Base-by-base conservation (phyloP, 30 jellyfish, hydroid and myxozoan genomes). In the Aurelia aurita region DNA sequence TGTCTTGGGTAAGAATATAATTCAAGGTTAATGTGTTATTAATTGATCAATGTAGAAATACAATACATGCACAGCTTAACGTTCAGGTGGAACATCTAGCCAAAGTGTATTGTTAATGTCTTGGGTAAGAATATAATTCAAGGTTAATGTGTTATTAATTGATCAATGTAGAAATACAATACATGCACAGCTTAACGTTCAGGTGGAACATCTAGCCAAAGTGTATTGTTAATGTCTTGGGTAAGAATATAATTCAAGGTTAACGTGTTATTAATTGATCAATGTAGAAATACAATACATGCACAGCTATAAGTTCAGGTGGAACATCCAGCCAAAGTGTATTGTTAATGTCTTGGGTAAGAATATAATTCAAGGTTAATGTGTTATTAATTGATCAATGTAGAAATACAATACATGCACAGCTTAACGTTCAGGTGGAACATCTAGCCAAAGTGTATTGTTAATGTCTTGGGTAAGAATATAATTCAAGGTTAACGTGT, bases 51-150 rank as follows among this genome's bases (percentile, higher is more conserved):
- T 3, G 46, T 3, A 34, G 46, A 10, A 34, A 34, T 34, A 34
- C 46, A 34, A 31, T 32, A 84, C 93, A 70, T 84, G 93, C 47
- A 45, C 20, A 3, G 93, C 87, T 23, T 25, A 25, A 4, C 70
- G 31, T 49, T 2, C 28, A 1, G 87, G 74, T 71, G 93, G 93
- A 55, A 25, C 15, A 20, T 2, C 60, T 49, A 58, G 51, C 16
- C 47, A 58, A 35, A 62, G 31, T 20, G 23, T 64, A 18, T 13
- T 44, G 23, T 79, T 21, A 66, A 21, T 65, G 82, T 79, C 3
- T 45, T 66, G 3, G 72, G 90, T 79, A 62, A 29, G 88, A 9
- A 39, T 39, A 39, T 8, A 4, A 39, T 3, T 1, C 1, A 5
- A 3, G n/a, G n/a, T 35, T 6, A 5, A 39, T 15, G 1, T 0